These are phyloP conservation scores for Micropoecilia bifurca DNA, from an alignment of 2,797 vertebrate genomes.

Conservation along the genomic window DNA sequence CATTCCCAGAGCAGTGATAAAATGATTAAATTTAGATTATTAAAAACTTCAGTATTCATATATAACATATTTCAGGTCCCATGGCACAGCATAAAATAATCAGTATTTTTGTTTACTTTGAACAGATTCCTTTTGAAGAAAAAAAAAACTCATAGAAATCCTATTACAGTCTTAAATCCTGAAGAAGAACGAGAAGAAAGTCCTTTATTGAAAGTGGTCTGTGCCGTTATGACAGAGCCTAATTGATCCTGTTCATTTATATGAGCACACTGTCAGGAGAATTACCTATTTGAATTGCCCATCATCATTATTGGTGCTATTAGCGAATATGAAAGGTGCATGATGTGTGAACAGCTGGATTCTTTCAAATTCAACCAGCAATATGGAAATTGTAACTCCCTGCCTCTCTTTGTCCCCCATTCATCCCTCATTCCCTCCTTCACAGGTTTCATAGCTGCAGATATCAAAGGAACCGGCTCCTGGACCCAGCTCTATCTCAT, in stretches of 20 bases:
- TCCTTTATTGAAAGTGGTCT: background rate
- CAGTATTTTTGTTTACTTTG: background rate
- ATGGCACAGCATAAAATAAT: background rate
- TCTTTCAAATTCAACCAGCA: background rate
- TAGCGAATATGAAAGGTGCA: background rate
- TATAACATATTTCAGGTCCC: background rate
- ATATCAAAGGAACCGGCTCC: constrained; percentile 98
- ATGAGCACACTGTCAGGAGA: background rate
- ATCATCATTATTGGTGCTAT: background rate
- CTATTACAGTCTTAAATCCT: background rate
- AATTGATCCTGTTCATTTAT: background rate
- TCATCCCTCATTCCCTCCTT: background rate
- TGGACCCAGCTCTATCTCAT: constrained; percentile 98
- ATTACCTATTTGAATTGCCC: background rate
- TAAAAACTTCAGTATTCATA: background rate
- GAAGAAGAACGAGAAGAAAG: background rate
- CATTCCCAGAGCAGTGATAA: background rate
- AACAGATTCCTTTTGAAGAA: background rate
- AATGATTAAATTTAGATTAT: background rate
- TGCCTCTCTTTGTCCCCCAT: background rate
- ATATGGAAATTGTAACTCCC: background rate
- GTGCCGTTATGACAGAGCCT: background rate
- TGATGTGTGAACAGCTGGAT: background rate
- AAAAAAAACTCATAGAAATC: background rate
- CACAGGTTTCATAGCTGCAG: constrained; percentile 95